Evolutionary conservation across 2,797 vertebrate species (phyloP), one percentile per base, ranked within the genome.

Genomic region (Coranthus polyacanthus): DNA sequence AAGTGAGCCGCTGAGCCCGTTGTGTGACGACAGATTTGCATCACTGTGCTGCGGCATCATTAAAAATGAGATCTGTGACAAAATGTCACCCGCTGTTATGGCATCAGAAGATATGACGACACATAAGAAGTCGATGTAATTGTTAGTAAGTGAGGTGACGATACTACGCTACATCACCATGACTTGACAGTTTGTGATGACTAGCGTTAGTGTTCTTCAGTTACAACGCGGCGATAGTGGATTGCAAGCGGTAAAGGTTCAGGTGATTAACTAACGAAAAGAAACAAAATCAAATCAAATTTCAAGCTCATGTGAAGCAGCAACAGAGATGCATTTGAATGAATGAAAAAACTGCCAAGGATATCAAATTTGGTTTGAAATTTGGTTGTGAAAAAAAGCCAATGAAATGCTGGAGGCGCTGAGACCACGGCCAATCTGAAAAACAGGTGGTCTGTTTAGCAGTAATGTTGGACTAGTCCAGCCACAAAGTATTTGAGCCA

Each of bases 1-100:
- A 89, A 88, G 79, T 60, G 67, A 78, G 63, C 65, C 65, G 37
- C 46, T 1, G 20, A 62, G 69, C 45, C 72, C 38, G 37, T 72
- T 78, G 72, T 78, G 73, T 72, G 70, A 75, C 21, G 46, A 50
- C 18, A 68, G 58, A 72, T 78, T 72, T 81, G 72, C 67, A 75
- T 81, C 53, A 63, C 55, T 37, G 59, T 42, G 54, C 57, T 66
- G 53, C 72, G 61, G 58, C 56, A 62, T 85, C 59, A 69, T 70
- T 73, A 57, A 54, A 81, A 79, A 74, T 46, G 22, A 77, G 63
- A 79, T 45, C 50, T 43, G 62, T 67, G 41, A 79, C 78, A 72
- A 34, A 55, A 41, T 57, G 70, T 76, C 58, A 58, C 38, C 64
- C 81, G 65, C 36, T 42, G 2, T n/a, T 29, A 29, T 29, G 6